These are phyloP conservation scores for Leptarthrus brevirostris DNA, from an alignment of 2,888 invertebrate species.

Conservation along the genomic window DNA sequence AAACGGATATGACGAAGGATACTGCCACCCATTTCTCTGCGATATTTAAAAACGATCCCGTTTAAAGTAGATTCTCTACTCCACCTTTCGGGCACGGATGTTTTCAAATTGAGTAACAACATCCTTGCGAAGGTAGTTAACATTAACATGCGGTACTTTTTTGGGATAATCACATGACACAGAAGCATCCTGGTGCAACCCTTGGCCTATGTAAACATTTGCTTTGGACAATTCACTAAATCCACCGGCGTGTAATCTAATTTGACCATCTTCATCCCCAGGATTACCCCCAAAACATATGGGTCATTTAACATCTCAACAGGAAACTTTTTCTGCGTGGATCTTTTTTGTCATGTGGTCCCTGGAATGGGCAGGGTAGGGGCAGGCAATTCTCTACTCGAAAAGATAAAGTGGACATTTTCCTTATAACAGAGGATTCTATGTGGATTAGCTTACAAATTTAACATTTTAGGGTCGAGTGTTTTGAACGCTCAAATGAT, in stretches of 20 bases:
- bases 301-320: slow-evolving; percentile 55
- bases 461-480: neutral
- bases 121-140: neutral
- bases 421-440: slow-evolving; percentile 1
- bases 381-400: neutral
- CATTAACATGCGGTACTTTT: slow-evolving; percentile 21
- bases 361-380: neutral
- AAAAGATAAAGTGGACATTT: slow-evolving; percentile 25
- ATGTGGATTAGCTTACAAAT: slow-evolving; percentile 10
- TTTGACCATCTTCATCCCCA: slow-evolving; percentile 54
- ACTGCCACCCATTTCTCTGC: too few relatives aligned
- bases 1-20: too few relatives aligned
- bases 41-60: neutral
- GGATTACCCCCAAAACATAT: slow-evolving; percentile 52
- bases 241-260: slow-evolving; percentile 53
- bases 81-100: neutral
- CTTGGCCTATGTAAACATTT: slow-evolving; percentile 41
- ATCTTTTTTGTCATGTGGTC: slow-evolving; percentile 1
- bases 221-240: slow-evolving; percentile 43
- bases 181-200: neutral
- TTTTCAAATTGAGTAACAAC: slow-evolving; percentile 35
- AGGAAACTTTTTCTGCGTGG: slow-evolving; percentile 34
- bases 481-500: too few relatives aligned
- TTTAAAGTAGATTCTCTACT: neutral
- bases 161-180: slow-evolving; percentile 38